A percentile compares a stretch with the other conserved stretches of the same genome.
Evolutionary conservation across 2,113 vertebrate genomes (phyloP).

Genomic region (Pao palembangensis): DNA sequence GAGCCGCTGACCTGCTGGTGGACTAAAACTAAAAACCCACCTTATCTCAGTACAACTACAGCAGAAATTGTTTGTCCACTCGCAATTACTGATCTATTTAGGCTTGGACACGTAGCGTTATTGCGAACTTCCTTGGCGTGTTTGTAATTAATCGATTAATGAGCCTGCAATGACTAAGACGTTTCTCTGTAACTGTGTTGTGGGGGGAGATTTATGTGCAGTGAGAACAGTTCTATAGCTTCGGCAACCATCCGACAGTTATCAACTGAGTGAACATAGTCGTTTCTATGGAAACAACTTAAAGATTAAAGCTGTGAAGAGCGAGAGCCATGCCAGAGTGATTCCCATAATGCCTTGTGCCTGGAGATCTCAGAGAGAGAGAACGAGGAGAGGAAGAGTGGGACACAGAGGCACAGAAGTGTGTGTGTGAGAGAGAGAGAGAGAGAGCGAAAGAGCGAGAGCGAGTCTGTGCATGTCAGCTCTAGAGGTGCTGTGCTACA

Average conservation of each 20-base stretch:
- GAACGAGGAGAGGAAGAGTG: constrained; percentile 29
- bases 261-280: constrained; percentile 54
- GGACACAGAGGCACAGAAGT: constrained; percentile 27
- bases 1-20: constrained; percentile 1
- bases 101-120: constrained; percentile 2
- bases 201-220: constrained; percentile 22
- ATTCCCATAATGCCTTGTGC: constrained; percentile 69
- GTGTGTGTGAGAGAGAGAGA: constrained; percentile 37
- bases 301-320: constrained; percentile 76
- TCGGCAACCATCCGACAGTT: constrained; percentile 50
- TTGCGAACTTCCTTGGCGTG: constrained; percentile 23
- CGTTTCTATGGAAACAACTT: constrained; percentile 82
- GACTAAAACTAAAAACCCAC: constrained; percentile 3
- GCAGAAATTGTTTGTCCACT: background rate
- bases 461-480: constrained; percentile 27
- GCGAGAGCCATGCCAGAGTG: constrained; percentile 59
- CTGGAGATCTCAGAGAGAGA: constrained; percentile 64
- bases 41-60: background rate
- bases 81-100: background rate
- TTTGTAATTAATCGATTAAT: constrained; percentile 42
- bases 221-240: constrained; percentile 45
- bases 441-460: constrained; percentile 28
- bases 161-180: constrained; percentile 33
- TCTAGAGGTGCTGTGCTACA: constrained; percentile 38
- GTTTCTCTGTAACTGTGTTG: constrained; percentile 19